Conservation (phyloP, 2,797 vertebrate species). For the Dicrostonyx torquatus region DNA sequence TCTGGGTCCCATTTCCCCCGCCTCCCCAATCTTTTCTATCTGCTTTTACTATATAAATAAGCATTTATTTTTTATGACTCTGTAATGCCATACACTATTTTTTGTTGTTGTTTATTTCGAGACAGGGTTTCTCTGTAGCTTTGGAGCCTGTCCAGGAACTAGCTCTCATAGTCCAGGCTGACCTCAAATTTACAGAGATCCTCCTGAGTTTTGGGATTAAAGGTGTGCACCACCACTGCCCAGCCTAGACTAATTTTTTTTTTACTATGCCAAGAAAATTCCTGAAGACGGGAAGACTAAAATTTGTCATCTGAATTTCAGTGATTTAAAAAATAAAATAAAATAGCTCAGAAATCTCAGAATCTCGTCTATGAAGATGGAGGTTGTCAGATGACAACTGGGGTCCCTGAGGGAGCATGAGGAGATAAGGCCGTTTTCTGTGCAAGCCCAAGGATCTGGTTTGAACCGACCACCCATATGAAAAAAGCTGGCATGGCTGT, state of each 20-base stretch:
- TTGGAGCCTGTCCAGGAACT: no score
- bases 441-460: background rate
- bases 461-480: background rate
- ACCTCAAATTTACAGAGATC: no score
- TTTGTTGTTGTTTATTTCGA: no score
- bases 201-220: no score
- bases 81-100: background rate
- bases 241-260: no score
- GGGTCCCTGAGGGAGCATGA: background rate
- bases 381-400: background rate
- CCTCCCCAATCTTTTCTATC: background rate
- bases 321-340: background rate
- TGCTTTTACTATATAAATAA: background rate
- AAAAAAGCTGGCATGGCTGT: background rate
- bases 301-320: slow-evolving; percentile 51
- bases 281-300: background rate
- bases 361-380: background rate
- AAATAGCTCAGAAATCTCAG: background rate
- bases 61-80: slow-evolving; percentile 22
- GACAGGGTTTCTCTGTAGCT: no score
- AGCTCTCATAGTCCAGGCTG: no score
- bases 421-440: background rate
- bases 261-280: slow-evolving; percentile 20
- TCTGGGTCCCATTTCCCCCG: background rate
- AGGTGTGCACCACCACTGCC: no score